Percentiles rank a stretch among this genome's conserved stretches.
These are phyloP conservation scores for Ibidorhyncha struthersii DNA, from an alignment of 2,113 vertebrate species.

Conservation along the genomic window DNA sequence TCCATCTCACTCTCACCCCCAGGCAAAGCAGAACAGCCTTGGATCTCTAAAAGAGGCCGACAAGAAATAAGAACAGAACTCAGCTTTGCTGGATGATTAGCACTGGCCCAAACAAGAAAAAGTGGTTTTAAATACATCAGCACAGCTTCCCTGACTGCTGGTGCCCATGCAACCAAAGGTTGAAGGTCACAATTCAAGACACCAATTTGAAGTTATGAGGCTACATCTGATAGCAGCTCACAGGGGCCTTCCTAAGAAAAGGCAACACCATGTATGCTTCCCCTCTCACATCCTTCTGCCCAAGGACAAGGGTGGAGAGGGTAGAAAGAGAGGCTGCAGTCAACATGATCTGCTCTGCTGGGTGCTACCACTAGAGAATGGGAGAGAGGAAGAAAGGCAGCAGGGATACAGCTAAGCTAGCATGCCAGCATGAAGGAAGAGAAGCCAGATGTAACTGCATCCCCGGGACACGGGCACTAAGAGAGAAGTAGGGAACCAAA, in stretches of 20 bases:
- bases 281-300: not conserved
- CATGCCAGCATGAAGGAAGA: not conserved
- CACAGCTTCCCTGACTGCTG: not conserved
- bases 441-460: not conserved
- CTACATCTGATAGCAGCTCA: not conserved
- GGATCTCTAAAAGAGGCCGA: not conserved
- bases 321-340: not conserved
- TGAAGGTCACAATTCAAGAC: not conserved
- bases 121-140: not conserved
- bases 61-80: not conserved
- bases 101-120: not conserved
- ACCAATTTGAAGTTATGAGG: accelerated
- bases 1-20: not conserved
- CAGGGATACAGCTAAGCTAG: accelerated
- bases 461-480: not conserved
- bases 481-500: not conserved
- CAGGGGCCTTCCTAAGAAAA: not conserved
- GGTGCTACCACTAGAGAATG: not conserved
- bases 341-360: not conserved
- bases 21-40: conserved; percentile 9
- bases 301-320: not conserved
- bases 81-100: not conserved
- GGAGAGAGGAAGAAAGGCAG: not conserved
- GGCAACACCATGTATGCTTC: accelerated
- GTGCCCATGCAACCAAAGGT: not conserved